These are phyloP conservation scores for Montifringilla adamsi DNA, from an alignment of 2,113 vertebrate genomes.

Conservation along the genomic window DNA sequence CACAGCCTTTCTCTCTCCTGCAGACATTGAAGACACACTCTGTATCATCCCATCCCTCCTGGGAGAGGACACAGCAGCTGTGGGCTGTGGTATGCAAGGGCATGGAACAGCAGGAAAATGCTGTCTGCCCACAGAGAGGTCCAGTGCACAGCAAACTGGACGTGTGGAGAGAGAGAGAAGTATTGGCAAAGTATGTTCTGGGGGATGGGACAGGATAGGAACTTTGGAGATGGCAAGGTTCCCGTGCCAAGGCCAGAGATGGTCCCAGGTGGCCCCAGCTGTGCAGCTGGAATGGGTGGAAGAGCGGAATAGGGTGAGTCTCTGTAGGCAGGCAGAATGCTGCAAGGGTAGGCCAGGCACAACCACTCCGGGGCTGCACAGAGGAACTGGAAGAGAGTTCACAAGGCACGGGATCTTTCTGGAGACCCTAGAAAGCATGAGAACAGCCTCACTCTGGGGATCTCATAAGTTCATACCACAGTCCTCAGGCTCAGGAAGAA, in stretches of 20 bases:
- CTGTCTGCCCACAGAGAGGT: neutral
- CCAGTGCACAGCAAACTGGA: neutral
- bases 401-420: accelerated
- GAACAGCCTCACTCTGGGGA: neutral
- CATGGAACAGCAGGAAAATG: neutral
- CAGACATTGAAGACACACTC: neutral
- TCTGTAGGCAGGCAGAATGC: neutral
- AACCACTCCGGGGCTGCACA: accelerated
- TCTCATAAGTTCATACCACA: neutral
- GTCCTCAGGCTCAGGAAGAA: neutral
- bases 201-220: neutral
- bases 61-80: accelerated
- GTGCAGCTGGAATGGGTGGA: accelerated
- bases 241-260: neutral
- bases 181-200: neutral
- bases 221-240: neutral
- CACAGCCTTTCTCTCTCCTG: neutral
- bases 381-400: neutral
- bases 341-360: accelerated
- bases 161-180: neutral
- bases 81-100: neutral
- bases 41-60: no score
- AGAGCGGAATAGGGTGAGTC: accelerated
- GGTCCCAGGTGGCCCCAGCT: no score
- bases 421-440: accelerated